Evolutionary conservation across 2,888 invertebrate genomes (phyloP).

Genomic region (Euclidia mi): DNA sequence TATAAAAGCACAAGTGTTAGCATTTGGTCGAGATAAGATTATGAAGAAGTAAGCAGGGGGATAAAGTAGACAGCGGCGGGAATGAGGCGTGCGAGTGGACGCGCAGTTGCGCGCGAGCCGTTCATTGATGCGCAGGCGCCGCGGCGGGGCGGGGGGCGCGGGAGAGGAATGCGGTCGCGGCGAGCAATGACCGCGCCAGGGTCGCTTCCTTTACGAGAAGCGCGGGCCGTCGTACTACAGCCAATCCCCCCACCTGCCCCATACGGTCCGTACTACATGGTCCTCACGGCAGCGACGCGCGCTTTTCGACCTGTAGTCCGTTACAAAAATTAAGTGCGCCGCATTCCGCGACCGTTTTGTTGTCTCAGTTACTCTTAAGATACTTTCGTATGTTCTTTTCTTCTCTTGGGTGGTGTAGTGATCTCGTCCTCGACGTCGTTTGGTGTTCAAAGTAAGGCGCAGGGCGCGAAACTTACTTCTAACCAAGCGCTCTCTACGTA

Average conservation of each 20-base stretch:
- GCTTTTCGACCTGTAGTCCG: slow-evolving; percentile 88
- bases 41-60: slow-evolving; percentile 47
- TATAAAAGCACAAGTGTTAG: slow-evolving; percentile 27
- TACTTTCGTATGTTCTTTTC: slow-evolving; percentile 42
- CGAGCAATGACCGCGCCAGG: slow-evolving; percentile 90
- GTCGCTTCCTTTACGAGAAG: slow-evolving; percentile 90
- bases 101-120: slow-evolving; percentile 83
- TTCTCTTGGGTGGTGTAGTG: slow-evolving; percentile 38
- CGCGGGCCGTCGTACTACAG: slow-evolving; percentile 88
- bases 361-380: slow-evolving; percentile 74
- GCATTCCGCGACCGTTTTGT: slow-evolving; percentile 82
- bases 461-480: slow-evolving; percentile 65
- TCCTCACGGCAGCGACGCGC: slow-evolving; percentile 80
- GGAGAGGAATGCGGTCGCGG: slow-evolving; percentile 88
- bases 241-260: slow-evolving; percentile 71
- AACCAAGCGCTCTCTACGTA: slow-evolving; percentile 48
- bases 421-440: slow-evolving; percentile 50
- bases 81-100: slow-evolving; percentile 75
- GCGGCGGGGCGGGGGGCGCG: slow-evolving; percentile 72
- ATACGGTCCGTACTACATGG: slow-evolving; percentile 79
- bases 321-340: slow-evolving; percentile 89
- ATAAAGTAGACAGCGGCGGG: slow-evolving; percentile 60
- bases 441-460: slow-evolving; percentile 55
- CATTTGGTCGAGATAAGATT: slow-evolving; percentile 41
- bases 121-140: slow-evolving; percentile 89